These are phyloP conservation scores for Rhamnusium bicolor DNA, from an alignment of 2,888 invertebrate species.

Conservation along the genomic window DNA sequence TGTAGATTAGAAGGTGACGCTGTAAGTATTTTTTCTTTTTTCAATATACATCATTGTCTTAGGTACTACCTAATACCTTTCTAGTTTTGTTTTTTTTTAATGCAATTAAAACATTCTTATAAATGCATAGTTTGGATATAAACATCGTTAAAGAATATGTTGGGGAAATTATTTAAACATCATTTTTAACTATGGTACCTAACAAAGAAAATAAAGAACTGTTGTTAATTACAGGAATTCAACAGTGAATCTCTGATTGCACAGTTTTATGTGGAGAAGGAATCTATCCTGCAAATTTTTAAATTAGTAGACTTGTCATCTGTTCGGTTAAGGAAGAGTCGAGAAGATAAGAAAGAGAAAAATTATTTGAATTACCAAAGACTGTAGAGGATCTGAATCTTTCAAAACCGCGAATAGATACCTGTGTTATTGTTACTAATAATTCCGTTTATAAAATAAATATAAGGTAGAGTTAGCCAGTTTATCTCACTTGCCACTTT, in stretches of 20 bases:
- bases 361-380: constrained; percentile 69
- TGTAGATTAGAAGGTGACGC: constrained; percentile 72
- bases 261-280: constrained; percentile 73
- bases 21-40: constrained; percentile 65
- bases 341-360: constrained; percentile 63
- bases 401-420: constrained; percentile 72
- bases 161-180: no score
- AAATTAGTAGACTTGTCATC: constrained; percentile 70
- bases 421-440: constrained; percentile 77
- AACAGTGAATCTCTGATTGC: constrained; percentile 75
- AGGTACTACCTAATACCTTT: no score
- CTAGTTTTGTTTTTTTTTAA: no score
- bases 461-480: constrained; percentile 71
- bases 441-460: constrained; percentile 75
- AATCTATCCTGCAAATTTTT: constrained; percentile 73
- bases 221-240: constrained; percentile 71
- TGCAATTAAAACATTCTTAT: no score
- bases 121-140: no score
- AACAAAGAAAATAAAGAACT: no score
- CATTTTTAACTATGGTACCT: no score
- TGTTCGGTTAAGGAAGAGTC: constrained; percentile 59
- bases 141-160: no score
- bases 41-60: no score
- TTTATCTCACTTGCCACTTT: background rate
- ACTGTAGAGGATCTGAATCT: constrained; percentile 71